Conservation (phyloP, 2,888 invertebrate genomes). For the Linyphia triangularis region DNA sequence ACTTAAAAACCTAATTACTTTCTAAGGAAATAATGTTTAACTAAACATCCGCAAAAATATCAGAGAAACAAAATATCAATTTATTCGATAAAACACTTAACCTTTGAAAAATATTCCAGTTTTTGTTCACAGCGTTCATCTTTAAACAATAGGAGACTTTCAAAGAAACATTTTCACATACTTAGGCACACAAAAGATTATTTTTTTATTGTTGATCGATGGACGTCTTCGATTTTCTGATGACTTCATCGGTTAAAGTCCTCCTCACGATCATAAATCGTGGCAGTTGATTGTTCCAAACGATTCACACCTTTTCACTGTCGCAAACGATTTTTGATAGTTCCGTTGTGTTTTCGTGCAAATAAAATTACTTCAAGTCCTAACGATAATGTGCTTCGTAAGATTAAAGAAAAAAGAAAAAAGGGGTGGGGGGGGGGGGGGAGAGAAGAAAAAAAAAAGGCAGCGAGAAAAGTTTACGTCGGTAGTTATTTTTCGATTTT, state of each 20-base stretch:
- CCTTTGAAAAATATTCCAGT: slow-evolving; percentile 15
- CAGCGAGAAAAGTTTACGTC: background rate
- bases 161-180: no score
- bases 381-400: slow-evolving; percentile 14
- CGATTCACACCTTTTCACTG: background rate
- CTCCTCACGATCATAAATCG: slow-evolving; percentile 32
- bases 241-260: slow-evolving; percentile 40
- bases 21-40: no score
- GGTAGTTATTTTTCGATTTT: background rate
- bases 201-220: background rate
- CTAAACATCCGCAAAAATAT: no score
- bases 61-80: no score
- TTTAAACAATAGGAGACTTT: slow-evolving; percentile 10
- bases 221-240: background rate
- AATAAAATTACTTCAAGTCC: slow-evolving; percentile 25
- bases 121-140: background rate
- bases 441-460: background rate
- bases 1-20: no score
- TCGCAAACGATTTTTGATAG: background rate
- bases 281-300: background rate
- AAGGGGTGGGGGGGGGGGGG: background rate
- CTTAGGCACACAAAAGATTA: background rate
- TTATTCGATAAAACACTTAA: slow-evolving; percentile 17
- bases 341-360: slow-evolving; percentile 27
- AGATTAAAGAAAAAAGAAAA: background rate